Percentiles rank a stretch among this genome's conserved stretches.
phyloP scores from a whole-genome alignment of 2,113 vertebrate genomes.

The Xenopus borealis region DNA sequence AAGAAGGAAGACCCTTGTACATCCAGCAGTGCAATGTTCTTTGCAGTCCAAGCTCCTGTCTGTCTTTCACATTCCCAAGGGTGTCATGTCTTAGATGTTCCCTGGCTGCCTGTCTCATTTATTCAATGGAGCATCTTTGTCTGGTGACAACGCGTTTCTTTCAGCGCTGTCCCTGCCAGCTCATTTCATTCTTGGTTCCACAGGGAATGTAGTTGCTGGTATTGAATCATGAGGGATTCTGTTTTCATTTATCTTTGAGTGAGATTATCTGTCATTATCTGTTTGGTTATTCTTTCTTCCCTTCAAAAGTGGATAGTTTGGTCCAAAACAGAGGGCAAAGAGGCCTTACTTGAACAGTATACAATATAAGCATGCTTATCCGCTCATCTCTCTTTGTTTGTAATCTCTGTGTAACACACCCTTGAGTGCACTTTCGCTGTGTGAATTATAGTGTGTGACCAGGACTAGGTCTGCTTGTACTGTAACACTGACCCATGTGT shows the following conservation, averaged over 20 bases:
- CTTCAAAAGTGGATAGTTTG: background rate
- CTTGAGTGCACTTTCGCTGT: too few species aligned
- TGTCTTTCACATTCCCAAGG: slow-evolving; percentile 17
- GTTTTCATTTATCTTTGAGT: background rate
- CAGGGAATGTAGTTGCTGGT: slow-evolving; percentile 6
- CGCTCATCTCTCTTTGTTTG: too few species aligned
- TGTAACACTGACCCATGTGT: too few species aligned
- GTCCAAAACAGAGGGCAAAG: background rate
- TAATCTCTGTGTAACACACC: too few species aligned
- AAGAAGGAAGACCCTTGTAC: background rate
- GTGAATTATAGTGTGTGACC: too few species aligned
- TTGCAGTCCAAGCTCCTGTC: background rate
- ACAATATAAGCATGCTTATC: background rate
- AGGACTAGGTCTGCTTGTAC: too few species aligned
- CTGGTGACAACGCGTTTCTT: slow-evolving; percentile 12
- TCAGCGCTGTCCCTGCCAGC: background rate
- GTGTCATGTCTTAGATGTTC: background rate
- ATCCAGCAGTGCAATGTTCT: background rate
- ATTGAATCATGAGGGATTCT: background rate
- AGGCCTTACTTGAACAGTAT: background rate
- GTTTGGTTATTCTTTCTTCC: background rate
- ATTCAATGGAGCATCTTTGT: slow-evolving; percentile 19
- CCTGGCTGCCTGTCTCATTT: slow-evolving; percentile 23
- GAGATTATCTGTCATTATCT: background rate
- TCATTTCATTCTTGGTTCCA: background rate